Evolutionary conservation across 2,888 invertebrate species (phyloP).

Genomic region (Eupithecia abbreviata): DNA sequence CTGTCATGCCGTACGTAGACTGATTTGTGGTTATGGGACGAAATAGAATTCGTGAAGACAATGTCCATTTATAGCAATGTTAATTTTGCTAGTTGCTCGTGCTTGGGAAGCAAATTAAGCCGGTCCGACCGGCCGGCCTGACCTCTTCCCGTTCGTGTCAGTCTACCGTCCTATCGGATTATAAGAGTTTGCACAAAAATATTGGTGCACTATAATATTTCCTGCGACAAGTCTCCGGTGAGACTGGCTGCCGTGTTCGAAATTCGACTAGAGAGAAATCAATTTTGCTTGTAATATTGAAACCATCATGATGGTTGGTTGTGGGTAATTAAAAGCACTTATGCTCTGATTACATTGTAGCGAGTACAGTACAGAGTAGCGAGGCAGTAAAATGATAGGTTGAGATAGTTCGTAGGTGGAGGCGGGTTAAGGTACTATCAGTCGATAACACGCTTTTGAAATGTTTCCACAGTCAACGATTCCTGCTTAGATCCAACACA

Average conservation of each 20-base stretch:
- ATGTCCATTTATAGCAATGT: background rate
- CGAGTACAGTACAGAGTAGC: no score
- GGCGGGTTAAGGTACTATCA: background rate
- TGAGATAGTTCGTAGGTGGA: no score
- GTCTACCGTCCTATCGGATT: background rate
- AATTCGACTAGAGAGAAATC: no score
- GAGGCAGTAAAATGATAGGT: no score
- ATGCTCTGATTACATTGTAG: no score
- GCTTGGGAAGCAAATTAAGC: background rate
- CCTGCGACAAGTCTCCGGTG: background rate
- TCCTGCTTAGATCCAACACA: background rate
- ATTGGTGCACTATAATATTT: background rate
- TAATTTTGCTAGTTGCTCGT: background rate
- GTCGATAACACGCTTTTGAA: background rate
- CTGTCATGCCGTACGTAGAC: constrained; percentile 5
- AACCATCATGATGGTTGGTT: no score
- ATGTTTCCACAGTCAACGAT: background rate
- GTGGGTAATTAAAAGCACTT: no score
- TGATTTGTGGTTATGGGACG: background rate
- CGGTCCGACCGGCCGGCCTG: background rate
- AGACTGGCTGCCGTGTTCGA: no score
- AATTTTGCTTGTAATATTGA: no score
- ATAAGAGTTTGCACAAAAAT: background rate
- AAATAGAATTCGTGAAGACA: background rate
- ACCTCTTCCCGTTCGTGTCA: background rate